phyloP scores from a whole-genome alignment of 2,888 invertebrate species.

The Herminia tarsipennalis region DNA sequence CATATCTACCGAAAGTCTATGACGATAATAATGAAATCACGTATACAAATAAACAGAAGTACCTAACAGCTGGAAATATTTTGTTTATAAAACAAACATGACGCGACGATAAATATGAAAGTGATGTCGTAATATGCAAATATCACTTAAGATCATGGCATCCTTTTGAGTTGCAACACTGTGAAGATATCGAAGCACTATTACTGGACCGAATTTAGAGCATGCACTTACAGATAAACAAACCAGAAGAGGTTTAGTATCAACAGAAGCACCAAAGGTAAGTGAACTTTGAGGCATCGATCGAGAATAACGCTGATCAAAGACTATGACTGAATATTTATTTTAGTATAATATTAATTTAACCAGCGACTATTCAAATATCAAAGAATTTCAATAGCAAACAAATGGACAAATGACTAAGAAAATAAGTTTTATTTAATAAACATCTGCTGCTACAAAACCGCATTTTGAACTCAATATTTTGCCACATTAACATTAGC shows the following conservation, averaged over 20 bases:
- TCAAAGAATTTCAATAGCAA: too few relatives aligned
- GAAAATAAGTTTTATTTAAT: too few relatives aligned
- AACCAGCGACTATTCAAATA: background rate
- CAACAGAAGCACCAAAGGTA: constrained; percentile 47
- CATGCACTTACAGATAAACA: constrained; percentile 64
- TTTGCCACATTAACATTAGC: background rate
- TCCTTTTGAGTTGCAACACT: constrained; percentile 27
- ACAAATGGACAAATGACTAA: too few relatives aligned
- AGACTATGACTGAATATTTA: constrained; percentile 30
- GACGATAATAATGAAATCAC: constrained; percentile 31
- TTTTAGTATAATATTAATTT: too few relatives aligned
- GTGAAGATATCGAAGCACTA: constrained; percentile 44
- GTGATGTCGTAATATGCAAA: constrained; percentile 18
- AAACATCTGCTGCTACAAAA: too few relatives aligned
- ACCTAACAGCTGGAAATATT: constrained; percentile 30
- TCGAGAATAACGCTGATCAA: constrained; percentile 35
- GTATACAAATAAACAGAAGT: constrained; percentile 23
- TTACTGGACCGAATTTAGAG: constrained; percentile 59
- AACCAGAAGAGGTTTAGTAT: constrained; percentile 55
- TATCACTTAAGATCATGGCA: constrained; percentile 19
- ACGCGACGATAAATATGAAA: constrained; percentile 25
- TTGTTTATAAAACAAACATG: constrained; percentile 26
- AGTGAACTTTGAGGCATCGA: constrained; percentile 45
- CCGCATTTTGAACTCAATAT: constrained; percentile 1
- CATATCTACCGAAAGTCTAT: too few relatives aligned